Evolutionary conservation across 2,888 invertebrate species (phyloP), one percentile per base, ranked within the genome.

Genomic region (Chymomyza fuscimana): DNA sequence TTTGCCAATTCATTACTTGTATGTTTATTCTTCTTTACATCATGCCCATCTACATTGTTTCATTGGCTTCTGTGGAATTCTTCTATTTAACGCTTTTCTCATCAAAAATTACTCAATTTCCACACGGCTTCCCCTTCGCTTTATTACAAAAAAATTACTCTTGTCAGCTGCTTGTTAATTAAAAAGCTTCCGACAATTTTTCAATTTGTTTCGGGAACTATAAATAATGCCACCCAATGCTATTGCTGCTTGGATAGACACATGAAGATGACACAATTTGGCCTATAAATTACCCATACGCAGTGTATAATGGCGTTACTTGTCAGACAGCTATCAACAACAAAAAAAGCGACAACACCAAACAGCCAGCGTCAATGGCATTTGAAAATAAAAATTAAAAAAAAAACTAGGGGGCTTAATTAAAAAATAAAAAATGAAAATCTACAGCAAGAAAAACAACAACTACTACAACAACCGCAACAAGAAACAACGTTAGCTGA

Each of bases 221-320:
- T 46, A 46, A 46, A 46, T 46, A 46, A 46, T 46, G 40, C 40
- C 40, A 12, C 40, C 40, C 40, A 46, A 46, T 4, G 40, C 4
- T 46, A 4, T 12, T 12, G 40, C 12, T 12, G 40, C 40, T 46
- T 36, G 22, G 63, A 56, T 56, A 52, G 40, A 22, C 58, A 12
- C 22, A 15, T 10, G 46, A 62, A 56, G 70, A 63, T 78, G 78
- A 74, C 79, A 78, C 70, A 71, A 72, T 78, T 69, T 66, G 61
- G 16, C 56, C 54, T 72, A 68, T 36, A 70, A 67, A 70, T 74
- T 80, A 69, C 80, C 65, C 72, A 79, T 79, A 80, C 78, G 79
- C 69, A 67, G 58, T 60, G 70, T 72, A 65, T 61, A 62, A 46
- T 70, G 67, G 61, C 50, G 32, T 25, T 15, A 54, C n/a, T 36